Evolutionary conservation across 2,888 invertebrate genomes (phyloP), one percentile per base, ranked within the genome.

Genomic region (Ormyrus nitidulus): DNA sequence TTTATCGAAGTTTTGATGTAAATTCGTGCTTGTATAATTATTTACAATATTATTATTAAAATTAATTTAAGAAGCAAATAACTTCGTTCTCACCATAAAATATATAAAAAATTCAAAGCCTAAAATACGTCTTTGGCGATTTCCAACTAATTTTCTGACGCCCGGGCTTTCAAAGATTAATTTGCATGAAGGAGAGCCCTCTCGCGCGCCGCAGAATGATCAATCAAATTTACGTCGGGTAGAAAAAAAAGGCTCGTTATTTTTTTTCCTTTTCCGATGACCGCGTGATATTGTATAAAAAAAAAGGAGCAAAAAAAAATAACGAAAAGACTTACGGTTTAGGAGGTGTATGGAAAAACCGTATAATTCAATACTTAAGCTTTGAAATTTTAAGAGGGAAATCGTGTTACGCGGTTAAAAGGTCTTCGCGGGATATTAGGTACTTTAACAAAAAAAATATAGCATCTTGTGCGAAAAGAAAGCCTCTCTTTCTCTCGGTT

Each of bases 191-290:
- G 13, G 54, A 54, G 62, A 54, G 69, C 46, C 44, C 46, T 53
- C 46, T 53, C 46, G 54, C 10, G 53, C 61, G n/a, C 61, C 61
- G 6, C 44, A 3, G 54, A 7, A 54, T 58, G 72, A 72, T 72
- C 72, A 72, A 72, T 72, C 72, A 72, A 62, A 72, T 62, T 72
- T 54, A 46, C 54, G 72, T 62, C 58, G 64, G 53, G 62, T 44
- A 72, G 11, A 59, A 62, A 72, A n/a, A 53, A 51, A 51, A 34
- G n/a, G 8, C 44, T 62, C 46, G 61, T 61, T 61, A 71, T 51
- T 61, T 61, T 49, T 49, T 70, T 34, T n/a, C 0, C 0, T 9
- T n/a, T 13, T 13, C 19, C n/a, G 8, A 8, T 34, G 9, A 49
- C 7, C 34, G 10, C 61, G 49, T 13, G 65, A 11, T 19, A 48